Conservation (phyloP, 2,797 vertebrate species). For the Heliangelus exortis region DNA sequence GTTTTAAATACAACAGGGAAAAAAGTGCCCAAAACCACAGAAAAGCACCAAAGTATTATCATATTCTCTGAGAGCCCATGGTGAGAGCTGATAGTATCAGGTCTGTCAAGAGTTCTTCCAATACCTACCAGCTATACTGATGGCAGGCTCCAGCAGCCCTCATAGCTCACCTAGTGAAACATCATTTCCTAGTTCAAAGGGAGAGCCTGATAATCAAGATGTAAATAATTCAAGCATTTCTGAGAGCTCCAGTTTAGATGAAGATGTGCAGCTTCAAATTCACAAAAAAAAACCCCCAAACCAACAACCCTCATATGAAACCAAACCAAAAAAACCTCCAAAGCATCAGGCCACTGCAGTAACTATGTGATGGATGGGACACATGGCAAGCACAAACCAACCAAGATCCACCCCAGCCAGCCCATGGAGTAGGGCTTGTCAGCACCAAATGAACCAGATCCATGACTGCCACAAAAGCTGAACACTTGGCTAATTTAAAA, state of each 20-base stretch:
- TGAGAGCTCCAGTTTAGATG: neutral
- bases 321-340: neutral
- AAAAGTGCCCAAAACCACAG: neutral
- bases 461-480: neutral
- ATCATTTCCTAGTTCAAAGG: neutral
- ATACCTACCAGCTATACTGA: neutral
- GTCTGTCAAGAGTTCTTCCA: neutral
- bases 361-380: accelerated
- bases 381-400: too few relatives aligned
- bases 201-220: neutral
- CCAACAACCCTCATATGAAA: too few relatives aligned
- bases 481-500: neutral
- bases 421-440: accelerated
- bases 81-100: neutral
- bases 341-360: neutral
- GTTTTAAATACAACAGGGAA: neutral
- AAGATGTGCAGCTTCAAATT: neutral
- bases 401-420: neutral
- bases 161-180: neutral
- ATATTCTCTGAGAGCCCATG: neutral
- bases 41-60: too few relatives aligned
- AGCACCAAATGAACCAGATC: neutral
- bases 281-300: neutral
- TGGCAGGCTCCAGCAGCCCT: neutral
- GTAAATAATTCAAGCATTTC: neutral